Evolutionary conservation across 2,888 invertebrate genomes (phyloP).

Genomic region (Sinohyriopsis cumingii): DNA sequence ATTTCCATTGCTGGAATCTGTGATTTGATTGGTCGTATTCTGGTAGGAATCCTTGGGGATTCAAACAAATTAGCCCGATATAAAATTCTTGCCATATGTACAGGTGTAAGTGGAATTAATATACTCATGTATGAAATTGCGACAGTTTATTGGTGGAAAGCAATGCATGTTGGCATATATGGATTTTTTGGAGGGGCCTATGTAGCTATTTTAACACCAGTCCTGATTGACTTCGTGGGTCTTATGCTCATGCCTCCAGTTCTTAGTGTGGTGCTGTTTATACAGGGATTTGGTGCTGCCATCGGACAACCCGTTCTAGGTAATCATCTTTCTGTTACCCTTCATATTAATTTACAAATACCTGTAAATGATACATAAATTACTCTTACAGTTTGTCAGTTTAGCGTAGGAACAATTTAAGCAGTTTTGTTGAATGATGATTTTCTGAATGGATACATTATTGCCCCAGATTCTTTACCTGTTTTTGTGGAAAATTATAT

Average conservation of each 20-base stretch:
- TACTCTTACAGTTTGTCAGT: neutral
- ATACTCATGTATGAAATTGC: slow-evolving; percentile 47
- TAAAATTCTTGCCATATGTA: slow-evolving; percentile 43
- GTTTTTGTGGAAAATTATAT: neutral
- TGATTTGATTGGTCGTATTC: slow-evolving; percentile 53
- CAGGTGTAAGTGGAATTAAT: slow-evolving; percentile 43
- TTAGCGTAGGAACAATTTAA: no score
- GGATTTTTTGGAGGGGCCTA: slow-evolving; percentile 61
- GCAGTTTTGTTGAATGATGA: neutral
- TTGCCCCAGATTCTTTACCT: neutral
- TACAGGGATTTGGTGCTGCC: slow-evolving; percentile 59
- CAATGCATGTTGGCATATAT: slow-evolving; percentile 50
- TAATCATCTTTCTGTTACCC: slow-evolving; percentile 15
- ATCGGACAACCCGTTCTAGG: slow-evolving; percentile 57
- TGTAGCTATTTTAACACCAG: slow-evolving; percentile 51
- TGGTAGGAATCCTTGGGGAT: slow-evolving; percentile 53
- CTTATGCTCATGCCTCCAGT: slow-evolving; percentile 51
- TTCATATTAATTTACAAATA: neutral
- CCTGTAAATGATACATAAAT: neutral
- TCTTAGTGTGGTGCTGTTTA: slow-evolving; percentile 53
- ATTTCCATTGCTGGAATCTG: slow-evolving; percentile 58
- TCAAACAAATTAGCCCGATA: slow-evolving; percentile 47
- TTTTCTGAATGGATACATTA: neutral
- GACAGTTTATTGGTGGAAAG: slow-evolving; percentile 42
- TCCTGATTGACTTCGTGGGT: slow-evolving; percentile 59